Evolutionary conservation across 1,140 invertebrate species (phyloP), one percentile per base, ranked within the genome.

Genomic region (Idris sp.): DNA sequence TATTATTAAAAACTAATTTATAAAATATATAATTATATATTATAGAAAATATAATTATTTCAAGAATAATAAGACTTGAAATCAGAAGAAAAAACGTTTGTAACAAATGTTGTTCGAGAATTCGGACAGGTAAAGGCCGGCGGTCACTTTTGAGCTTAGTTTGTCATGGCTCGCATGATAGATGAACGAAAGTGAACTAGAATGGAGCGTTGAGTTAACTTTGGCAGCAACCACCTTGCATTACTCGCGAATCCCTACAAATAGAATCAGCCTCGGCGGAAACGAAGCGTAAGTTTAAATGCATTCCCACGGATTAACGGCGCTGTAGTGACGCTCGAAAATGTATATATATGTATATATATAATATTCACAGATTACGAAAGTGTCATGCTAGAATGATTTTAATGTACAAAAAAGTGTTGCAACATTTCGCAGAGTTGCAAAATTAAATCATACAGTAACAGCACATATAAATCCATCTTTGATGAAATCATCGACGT

Each of bases 151-250:
- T 87, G 84, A 86, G 83, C 78, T 82, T 75, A 78, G 84, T 87
- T 86, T 86, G 85, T 86, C 85, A 86, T 86, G 85, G 82, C 81
- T 82, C 82, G 82, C 73, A 82, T 86, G 85, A 87, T 86, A 87
- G 83, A 87, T 87, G 85, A 58, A 85, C 78, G 80, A 83, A 82
- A 75, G 13, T 19, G 19, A 64, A 38, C 22, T 19, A 64, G 26
- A 28, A 44, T 71, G 40, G 19, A 25, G 68, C 48, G 44, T 61
- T 44, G 65, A 51, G 62, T 77, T 75, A 74, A 77, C 75, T 67
- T 72, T 53, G 40, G 22, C 58, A 65, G 51, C 56, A 68, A 76
- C 79, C 81, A 81, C 81, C 79, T 79, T 79, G 74, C 79, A 38
- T 64, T 48, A 35, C 40, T 54, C 58, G 59, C 71, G 35, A 35